Evolutionary conservation across 2,888 invertebrate genomes (phyloP), one percentile per base, ranked within the genome.

Genomic region (Hydropsyche betteni): DNA sequence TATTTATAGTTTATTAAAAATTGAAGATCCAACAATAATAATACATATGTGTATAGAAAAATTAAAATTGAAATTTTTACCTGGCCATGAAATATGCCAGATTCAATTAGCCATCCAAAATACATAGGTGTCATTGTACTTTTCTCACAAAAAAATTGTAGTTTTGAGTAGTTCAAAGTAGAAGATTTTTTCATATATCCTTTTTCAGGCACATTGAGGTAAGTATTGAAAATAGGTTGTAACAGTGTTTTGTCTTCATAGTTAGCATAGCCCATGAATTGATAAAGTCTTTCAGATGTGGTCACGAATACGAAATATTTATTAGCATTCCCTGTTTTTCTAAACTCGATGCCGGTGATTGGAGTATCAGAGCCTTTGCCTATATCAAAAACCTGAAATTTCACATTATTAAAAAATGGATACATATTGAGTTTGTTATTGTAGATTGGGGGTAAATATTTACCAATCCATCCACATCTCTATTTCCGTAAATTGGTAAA

Each of bases 51-150:
- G 58, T 53, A 36, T 50, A 44, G 68, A 16, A 4, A 16, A 6
- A 36, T 38, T 55, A 72, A 38, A 4, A 34, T 12, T 3, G 14
- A 5, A 61, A 24, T 58, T 75, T 77, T 82, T 83, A 95, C 94
- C 88, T 93, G 90, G 55, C 94, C 94, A 85, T 91, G 92, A 80
- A 92, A 91, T 80, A 97, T 90, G 7, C 95, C 96, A 36, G 92
- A 91, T 80, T 93, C 94, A 16, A 94, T 94, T 81, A 97, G 87
- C 97, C 97, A 97, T 0, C 93, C 95, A 87, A 96, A 94, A 2
- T 91, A 90, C 81, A 91, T 92, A 0, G 96, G 96, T 68, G 89
- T 86, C 76, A 89, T 89, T 81, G 89, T 87, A 76, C 88, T 88
- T 80, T 91, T 90, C 70, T 91, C 89, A 74, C 92, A 92, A 85